Conservation (phyloP, 2,888 invertebrate species). For the Harpalus rubripes region DNA sequence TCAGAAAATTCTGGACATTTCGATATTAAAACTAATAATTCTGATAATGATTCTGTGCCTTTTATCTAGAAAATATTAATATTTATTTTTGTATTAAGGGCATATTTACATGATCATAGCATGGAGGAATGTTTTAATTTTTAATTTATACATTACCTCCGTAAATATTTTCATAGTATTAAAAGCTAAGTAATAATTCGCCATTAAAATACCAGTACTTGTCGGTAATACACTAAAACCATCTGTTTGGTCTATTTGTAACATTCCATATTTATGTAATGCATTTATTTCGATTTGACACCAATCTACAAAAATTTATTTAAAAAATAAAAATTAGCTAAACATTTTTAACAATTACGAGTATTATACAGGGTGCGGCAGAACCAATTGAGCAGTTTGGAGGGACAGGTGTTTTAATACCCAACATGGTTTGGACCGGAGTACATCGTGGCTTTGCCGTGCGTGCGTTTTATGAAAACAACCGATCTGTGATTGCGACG, state of each 20-base stretch:
- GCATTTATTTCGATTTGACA: constrained; percentile 86
- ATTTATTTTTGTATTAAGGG: too few species aligned
- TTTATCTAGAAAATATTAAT: constrained; percentile 77
- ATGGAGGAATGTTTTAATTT: too few species aligned
- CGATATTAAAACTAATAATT: constrained; percentile 80
- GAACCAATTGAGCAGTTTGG: too few species aligned
- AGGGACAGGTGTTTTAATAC: too few species aligned
- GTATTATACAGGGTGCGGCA: too few species aligned
- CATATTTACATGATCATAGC: too few species aligned
- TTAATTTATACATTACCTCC: constrained; percentile 78
- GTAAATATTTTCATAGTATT: constrained; percentile 87
- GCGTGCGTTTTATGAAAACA: too few species aligned
- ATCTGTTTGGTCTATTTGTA: constrained; percentile 81
- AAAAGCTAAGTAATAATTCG: constrained; percentile 84
- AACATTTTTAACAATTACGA: too few species aligned
- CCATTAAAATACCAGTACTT: constrained; percentile 84
- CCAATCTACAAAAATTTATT: constrained; percentile 79
- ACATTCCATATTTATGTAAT: constrained; percentile 82
- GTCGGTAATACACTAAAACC: constrained; percentile 82
- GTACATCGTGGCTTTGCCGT: too few species aligned
- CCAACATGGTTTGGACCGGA: too few species aligned
- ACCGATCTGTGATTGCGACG: too few species aligned
- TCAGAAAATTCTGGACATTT: constrained; percentile 85
- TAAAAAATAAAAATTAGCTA: too few species aligned
- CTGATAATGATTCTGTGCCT: constrained; percentile 80